Percentiles rank a stretch among this genome's conserved stretches.
These are phyloP conservation scores for Drosophila meridionalis DNA, from an alignment of 2,888 invertebrate genomes.

Conservation along the genomic window DNA sequence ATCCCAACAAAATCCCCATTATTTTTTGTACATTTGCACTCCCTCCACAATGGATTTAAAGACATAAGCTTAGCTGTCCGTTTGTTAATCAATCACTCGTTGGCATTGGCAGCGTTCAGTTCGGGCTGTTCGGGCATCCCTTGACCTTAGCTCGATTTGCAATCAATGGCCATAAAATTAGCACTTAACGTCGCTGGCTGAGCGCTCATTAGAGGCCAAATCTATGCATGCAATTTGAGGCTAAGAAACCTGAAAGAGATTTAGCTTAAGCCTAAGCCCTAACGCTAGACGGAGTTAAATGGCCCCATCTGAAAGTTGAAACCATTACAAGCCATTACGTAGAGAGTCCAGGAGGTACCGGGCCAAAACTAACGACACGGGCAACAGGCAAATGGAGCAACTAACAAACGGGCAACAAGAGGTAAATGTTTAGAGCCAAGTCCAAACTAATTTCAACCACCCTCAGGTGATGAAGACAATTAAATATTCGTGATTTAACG, in stretches of 20 bases:
- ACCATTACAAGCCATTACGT: slow-evolving; percentile 66
- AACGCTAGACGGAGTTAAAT: slow-evolving; percentile 46
- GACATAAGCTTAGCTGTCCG: background rate
- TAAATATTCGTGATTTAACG: slow-evolving; percentile 85
- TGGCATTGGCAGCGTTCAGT: slow-evolving; percentile 15
- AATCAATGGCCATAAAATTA: slow-evolving; percentile 66
- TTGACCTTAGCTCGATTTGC: slow-evolving; percentile 57
- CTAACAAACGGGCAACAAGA: slow-evolving; percentile 29
- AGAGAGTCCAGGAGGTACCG: slow-evolving; percentile 25
- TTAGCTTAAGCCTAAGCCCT: slow-evolving; percentile 40
- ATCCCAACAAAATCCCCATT: background rate
- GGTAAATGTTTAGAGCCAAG: slow-evolving; percentile 70
- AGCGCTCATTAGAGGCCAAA: slow-evolving; percentile 67
- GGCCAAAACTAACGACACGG: slow-evolving; percentile 32
- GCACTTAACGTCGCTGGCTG: slow-evolving; percentile 58
- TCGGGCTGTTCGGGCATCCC: slow-evolving; percentile 23
- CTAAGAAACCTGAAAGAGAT: slow-evolving; percentile 17
- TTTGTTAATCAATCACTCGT: slow-evolving; percentile 8
- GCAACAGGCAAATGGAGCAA: slow-evolving; percentile 45
- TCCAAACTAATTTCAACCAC: slow-evolving; percentile 82
- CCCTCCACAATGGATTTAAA: background rate
- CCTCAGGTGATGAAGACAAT: slow-evolving; percentile 85
- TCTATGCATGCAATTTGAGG: slow-evolving; percentile 70
- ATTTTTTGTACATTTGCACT: background rate
- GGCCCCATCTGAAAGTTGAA: slow-evolving; percentile 64